Conservation (phyloP, 2,113 vertebrate species). For the Cromileptes altivelis region DNA sequence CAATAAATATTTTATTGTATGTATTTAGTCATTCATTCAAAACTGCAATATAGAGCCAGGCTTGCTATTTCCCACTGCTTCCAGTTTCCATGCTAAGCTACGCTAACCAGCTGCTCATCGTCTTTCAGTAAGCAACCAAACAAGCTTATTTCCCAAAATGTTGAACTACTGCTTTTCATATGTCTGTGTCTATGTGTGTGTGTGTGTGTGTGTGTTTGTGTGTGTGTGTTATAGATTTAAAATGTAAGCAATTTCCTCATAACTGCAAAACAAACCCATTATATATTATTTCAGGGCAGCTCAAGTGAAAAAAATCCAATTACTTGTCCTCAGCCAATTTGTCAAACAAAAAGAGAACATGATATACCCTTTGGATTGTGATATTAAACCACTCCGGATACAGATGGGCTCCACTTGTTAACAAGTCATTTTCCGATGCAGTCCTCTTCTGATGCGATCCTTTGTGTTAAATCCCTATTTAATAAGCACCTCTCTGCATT, state of each 20-base stretch:
- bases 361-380: conserved; percentile 37
- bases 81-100: too few relatives aligned
- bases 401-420: conserved; percentile 56
- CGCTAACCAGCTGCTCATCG: not conserved
- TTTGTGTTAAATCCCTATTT: conserved; percentile 52
- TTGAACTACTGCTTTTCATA: not conserved
- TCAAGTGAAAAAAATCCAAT: conserved; percentile 60
- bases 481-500: conserved; percentile 35
- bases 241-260: not conserved
- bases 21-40: too few relatives aligned
- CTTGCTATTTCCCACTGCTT: too few relatives aligned
- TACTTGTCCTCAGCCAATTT: conserved; percentile 46
- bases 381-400: conserved; percentile 41
- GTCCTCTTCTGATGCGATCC: conserved; percentile 32
- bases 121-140: not conserved
- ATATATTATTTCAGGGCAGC: not conserved
- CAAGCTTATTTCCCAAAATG: not conserved
- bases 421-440: conserved; percentile 43
- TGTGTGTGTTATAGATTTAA: not conserved
- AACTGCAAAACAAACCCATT: conserved; percentile 37
- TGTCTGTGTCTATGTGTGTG: not conserved
- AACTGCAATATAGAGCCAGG: too few relatives aligned
- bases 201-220: not conserved
- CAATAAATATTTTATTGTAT: too few relatives aligned
- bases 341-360: conserved; percentile 37